Base-by-base conservation (phyloP, 2,888 invertebrate species). In the Pecten maximus region DNA sequence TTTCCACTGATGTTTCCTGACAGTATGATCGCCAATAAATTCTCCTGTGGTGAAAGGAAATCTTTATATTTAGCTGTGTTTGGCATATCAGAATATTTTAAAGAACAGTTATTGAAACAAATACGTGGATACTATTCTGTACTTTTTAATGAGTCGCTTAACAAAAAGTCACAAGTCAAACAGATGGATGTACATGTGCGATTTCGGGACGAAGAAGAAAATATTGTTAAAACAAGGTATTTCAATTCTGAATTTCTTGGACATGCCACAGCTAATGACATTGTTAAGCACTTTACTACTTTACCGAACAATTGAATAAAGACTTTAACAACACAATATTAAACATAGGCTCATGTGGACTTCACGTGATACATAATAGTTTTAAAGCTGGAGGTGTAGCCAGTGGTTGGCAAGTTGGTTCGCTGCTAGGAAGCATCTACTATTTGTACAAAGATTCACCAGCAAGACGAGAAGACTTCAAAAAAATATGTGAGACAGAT, bases 391-490 rank as follows among this genome's bases (percentile, higher is more conserved):
- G 92, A 39, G 87, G 87, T 60, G 44, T 87, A 39, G 88, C 54
- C 87, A 54, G 88, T 87, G 87, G 88, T 44, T 93, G 93, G 92
- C 54, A 91, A 12, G 89, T 96, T 40, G 89, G 90, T 6, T 60
- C 89, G 60, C 92, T 95, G 90, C 92, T 96, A 35, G 88, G 90
- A 50, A 92, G 93, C 48, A 28, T 93, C 16, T 95, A 95, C 89
- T 93, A 94, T 87, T 88, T 96, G 12, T 96, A 95, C 88, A 94
- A 95, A 89, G 94, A 96, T 89, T 92, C 93, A 12, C 94, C 95
- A 50, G 93, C 95, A 48, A 86, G 89, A 54, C 50, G 91, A 87
- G 89, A 91, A 74, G 89, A 91, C 28, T 91, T 86, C 50, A 74
- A 23, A 35, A 89, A 88, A 44, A 87, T 91, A 35, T 54, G 89